Evolutionary conservation across 2,888 invertebrate genomes (phyloP), one percentile per base, ranked within the genome.

Genomic region (Vanessa cardui): DNA sequence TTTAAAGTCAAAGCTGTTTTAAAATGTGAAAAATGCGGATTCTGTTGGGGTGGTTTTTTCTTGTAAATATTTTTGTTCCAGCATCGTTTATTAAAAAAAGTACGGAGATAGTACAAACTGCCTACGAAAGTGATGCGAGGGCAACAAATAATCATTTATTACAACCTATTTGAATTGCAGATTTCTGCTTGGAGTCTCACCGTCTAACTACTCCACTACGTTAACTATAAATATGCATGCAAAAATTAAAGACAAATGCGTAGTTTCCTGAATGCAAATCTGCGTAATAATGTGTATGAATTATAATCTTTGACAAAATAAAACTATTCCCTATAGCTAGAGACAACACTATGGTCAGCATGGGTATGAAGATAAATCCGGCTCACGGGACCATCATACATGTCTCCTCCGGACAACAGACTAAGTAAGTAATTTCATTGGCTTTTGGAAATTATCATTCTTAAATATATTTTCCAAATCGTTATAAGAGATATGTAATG

Each of bases 341-440:
- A 78, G 92, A 92, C 74, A 90, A 83, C 75, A 86, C 89, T 0
- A 86, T 88, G 3, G 90, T 88, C 76, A 90, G 89, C 76, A 91
- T 91, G 91, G 92, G 92, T 47, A 92, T 90, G 91, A 92, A 92
- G 77, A 92, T 92, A 6, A 92, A 91, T 69, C 91, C 91, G 2
- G 85, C 91, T 0, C 92, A 92, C 70, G 92, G 92, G 5, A 91
- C 92, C 54, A 91, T 92, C 60, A 92, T 92, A 18, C 92, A 92
- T 64, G 91, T 92, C 21, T 92, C 92, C 26, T 92, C 92, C 0
- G 92, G 92, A 33, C 92, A 92, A 64, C 92, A 92, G 77, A 91
- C 91, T 1, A 92, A 90, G 92, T 92, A 75, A 86, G 85, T 66
- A 33, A 46, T n/a, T 21, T 12, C 50, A 12, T 16, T 59, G 16